These are phyloP conservation scores for Candoia aspera DNA, from an alignment of 2,113 vertebrate genomes.

Conservation along the genomic window DNA sequence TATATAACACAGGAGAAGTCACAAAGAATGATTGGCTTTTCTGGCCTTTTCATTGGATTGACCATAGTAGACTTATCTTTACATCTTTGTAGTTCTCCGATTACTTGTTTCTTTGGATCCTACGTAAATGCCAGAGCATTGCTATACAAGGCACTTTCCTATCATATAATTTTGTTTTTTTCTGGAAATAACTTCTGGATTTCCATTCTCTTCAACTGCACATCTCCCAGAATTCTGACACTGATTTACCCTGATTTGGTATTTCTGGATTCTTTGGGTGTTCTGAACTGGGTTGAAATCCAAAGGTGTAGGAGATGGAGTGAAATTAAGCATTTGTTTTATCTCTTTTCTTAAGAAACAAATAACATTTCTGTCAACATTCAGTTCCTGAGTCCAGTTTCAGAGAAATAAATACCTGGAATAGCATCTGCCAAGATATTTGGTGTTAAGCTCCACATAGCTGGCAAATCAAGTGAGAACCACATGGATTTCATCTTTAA, in stretches of 20 bases:
- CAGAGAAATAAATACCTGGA: conserved; percentile 17
- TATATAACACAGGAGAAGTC: not conserved
- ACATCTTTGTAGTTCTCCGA: not conserved
- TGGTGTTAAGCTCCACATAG: too few species aligned
- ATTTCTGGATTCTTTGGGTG: not conserved
- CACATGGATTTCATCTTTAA: too few species aligned
- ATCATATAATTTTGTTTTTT: not conserved
- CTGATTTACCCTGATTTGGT: conserved; percentile 26
- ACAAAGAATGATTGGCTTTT: not conserved
- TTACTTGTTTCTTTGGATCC: not conserved
- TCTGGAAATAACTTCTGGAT: conserved; percentile 25
- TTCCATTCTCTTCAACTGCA: conserved; percentile 31
- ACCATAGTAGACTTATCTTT: not conserved
- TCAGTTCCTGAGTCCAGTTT: not conserved
- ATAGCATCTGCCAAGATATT: conserved; percentile 23
- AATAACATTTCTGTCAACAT: not conserved
- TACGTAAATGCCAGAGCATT: not conserved
- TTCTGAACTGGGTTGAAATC: not conserved
- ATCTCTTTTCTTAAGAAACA: conserved; percentile 1
- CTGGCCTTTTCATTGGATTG: not conserved
- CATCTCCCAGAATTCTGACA: conserved; percentile 10
- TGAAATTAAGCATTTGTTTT: not conserved
- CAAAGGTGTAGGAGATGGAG: not conserved
- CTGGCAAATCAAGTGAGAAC: too few species aligned
- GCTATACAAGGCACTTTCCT: not conserved